phyloP scores from a whole-genome alignment of 2,797 vertebrate species.

The Pteronotus mesoamericanus region DNA sequence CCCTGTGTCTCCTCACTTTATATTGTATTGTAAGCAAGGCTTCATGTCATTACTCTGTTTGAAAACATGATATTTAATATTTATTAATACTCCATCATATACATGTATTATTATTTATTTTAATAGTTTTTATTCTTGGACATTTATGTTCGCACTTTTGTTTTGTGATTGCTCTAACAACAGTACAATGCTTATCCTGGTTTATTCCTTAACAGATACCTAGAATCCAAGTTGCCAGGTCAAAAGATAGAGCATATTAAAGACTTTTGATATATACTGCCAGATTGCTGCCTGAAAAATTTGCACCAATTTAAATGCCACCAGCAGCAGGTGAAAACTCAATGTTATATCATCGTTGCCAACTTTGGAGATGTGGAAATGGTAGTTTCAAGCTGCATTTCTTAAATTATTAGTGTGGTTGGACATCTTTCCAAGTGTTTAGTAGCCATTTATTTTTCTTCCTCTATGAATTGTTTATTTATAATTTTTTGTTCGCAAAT shows the following conservation, averaged over 20 bases:
- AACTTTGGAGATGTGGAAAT: not conserved
- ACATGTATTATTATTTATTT: not conserved
- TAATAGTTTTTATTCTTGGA: not conserved
- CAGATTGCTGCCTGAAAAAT: not conserved
- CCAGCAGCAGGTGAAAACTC: not conserved
- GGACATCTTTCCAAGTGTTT: not conserved
- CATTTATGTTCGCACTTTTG: not conserved
- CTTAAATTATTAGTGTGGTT: constrained; percentile 16
- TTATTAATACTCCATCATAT: not conserved
- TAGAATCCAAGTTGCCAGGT: not conserved
- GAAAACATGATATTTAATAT: not conserved
- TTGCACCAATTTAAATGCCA: not conserved
- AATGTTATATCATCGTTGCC: not conserved
- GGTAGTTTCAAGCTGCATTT: constrained; percentile 25
- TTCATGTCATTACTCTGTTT: not conserved
- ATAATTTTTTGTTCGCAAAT: not conserved
- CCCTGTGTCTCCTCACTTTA: not conserved
- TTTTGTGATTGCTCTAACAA: not conserved
- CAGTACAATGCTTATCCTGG: not conserved
- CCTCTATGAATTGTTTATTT: constrained; percentile 36
- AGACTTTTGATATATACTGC: not conserved
- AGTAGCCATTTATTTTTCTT: constrained; percentile 20
- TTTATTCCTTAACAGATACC: not conserved
- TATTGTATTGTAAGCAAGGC: not conserved
- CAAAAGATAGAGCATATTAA: not conserved